Base-by-base conservation (phyloP, 2,113 vertebrate genomes). In the Dasyprocta punctata region DNA sequence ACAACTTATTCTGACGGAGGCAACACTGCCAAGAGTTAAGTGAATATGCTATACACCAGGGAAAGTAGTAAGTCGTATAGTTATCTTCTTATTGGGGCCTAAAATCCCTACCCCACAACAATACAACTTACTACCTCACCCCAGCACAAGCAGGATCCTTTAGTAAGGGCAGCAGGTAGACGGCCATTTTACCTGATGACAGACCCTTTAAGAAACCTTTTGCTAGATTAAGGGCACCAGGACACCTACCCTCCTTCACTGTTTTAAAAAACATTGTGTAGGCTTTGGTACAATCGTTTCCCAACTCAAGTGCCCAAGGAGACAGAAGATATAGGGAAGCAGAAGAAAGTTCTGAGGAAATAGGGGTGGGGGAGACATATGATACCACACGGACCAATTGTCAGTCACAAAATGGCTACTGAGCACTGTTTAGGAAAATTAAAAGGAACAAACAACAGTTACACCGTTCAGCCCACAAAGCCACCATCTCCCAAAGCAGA, bases 91-190 rank as follows among this genome's bases (percentile, higher is more conserved):
- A 98, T 97, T 98, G 98, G 99, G 98, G 99, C 98, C 90, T 98
- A 98, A 98, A 99, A 99, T 99, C 98, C 98, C 98, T 98, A 99
- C 99, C 99, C 99, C 99, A 99, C 99, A 99, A 99, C 99, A 99
- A 99, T 99, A 99, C 99, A 99, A 99, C 99, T 99, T 99, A 99
- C 99, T 99, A 99, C 99, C 99, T 99, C 99, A 99, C 98, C 99
- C 98, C 97, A 98, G 97, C 98, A 98, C 92, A 98, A 98, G 98
- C 98, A 97, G 87, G 91, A 89, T 94, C 41, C 28, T 97, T 61
- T 71, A 95, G 26, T 49, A 97, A 95, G 36, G 77, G 30, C 4
- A 97, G 71, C 1, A 94, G 93, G 78, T 60, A 91, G 95, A 96
- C 84, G 2, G 89, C 54, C 56, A 83, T 89, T 89, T 94, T 89